Evolutionary conservation across 2,888 invertebrate species (phyloP).

Genomic region (Diogma glabrata): DNA sequence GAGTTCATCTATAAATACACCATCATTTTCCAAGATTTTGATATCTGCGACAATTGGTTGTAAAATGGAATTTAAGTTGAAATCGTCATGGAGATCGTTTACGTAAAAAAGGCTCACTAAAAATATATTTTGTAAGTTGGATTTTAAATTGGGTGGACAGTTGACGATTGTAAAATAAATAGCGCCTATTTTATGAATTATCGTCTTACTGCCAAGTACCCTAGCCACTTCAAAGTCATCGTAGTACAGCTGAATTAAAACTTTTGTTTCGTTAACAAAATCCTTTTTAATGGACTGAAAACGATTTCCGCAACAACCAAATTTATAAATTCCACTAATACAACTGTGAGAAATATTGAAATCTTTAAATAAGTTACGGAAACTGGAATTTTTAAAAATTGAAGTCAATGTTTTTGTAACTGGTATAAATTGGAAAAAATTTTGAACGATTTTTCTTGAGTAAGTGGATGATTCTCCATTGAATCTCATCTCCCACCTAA

Average conservation of each 20-base stretch:
- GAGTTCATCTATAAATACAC: slow-evolving; percentile 1
- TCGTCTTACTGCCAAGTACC: too few species aligned
- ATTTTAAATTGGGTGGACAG: neutral
- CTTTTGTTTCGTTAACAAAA: too few species aligned
- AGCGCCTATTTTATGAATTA: slow-evolving; percentile 1
- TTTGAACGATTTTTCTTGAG: neutral
- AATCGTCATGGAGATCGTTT: neutral
- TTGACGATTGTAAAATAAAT: neutral
- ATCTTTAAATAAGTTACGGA: neutral
- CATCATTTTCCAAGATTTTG: slow-evolving; percentile 5
- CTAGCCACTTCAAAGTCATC: too few species aligned
- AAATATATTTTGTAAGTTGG: neutral
- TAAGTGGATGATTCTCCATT: neutral
- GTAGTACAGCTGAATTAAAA: too few species aligned
- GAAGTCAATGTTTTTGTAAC: neutral
- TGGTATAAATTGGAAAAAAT: slow-evolving; percentile 1
- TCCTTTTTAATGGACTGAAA: too few species aligned
- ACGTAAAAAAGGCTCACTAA: slow-evolving; percentile 2
- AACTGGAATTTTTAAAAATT: neutral
- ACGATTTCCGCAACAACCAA: too few species aligned
- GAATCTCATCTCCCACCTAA: neutral
- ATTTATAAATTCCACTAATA: too few species aligned
- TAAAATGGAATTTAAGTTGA: slow-evolving; percentile 1
- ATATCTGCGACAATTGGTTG: slow-evolving; percentile 6
- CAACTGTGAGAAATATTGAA: neutral